Base-by-base conservation (phyloP, 2,888 invertebrate genomes). In the Orthosia gothica region DNA sequence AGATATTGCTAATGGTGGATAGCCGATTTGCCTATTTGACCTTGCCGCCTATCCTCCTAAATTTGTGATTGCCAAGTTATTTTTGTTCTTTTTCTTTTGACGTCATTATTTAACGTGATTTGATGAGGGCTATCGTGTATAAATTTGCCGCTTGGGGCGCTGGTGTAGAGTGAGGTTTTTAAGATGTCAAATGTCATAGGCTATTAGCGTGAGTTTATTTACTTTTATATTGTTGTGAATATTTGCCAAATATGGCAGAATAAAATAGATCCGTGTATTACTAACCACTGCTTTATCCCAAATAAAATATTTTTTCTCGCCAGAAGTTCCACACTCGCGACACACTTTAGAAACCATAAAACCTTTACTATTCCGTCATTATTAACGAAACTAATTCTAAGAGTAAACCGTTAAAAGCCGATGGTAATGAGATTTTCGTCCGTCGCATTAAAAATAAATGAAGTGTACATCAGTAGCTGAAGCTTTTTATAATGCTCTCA, bases 371-470 rank as follows among this genome's bases (percentile, higher is more conserved):
- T 91, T 89, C 90, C 87, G 78, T 87, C 86, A 88, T 91, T 92
- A 92, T 91, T 91, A 93, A 92, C 92, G 86, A 92, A 92, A 90
- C 91, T 91, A 92, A 92, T 92, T 92, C 88, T 86, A 81, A 89
- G 90, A 93, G 91, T 92, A 88, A 92, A 93, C 90, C 90, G 92
- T 94, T 93, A 94, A 93, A 90, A 89, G 86, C 77, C 83, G 87
- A 89, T 88, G 82, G 89, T 93, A 93, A 94, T 94, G 92, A 92
- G 92, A 86, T 90, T 91, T 91, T 89, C 69, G 87, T 83, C 77
- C 73, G 77, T 79, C 81, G 65, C 65, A 66, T 68, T 49, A 49
- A 68, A 75, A 72, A 74, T 70, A 79, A 78, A 84, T 82, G 67
- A 82, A 73, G 74, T 82, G 76, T 79, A 76, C 75, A 66, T 78